Percentiles rank a stretch among this genome's conserved stretches.
These are phyloP conservation scores for Helicolenus hilgendorfi DNA, from an alignment of 2,797 vertebrate genomes.

Conservation along the genomic window DNA sequence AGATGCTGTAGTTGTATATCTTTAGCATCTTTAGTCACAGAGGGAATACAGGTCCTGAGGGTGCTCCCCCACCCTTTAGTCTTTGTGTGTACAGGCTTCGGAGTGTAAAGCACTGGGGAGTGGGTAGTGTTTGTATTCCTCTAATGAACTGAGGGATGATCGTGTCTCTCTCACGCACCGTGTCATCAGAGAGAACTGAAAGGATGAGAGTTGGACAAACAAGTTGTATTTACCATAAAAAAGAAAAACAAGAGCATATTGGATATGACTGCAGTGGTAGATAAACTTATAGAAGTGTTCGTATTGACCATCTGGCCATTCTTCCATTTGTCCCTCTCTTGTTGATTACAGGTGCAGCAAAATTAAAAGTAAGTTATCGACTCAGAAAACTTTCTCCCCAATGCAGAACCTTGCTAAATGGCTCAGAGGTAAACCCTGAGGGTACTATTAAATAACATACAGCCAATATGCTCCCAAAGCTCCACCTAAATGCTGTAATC, in stretches of 20 bases:
- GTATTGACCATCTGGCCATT: neutral
- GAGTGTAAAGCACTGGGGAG: conserved; percentile 66
- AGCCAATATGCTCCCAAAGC: conserved; percentile 42
- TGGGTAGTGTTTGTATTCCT: conserved; percentile 73
- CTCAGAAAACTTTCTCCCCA: conserved; percentile 27
- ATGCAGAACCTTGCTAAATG: conserved; percentile 50
- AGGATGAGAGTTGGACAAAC: neutral
- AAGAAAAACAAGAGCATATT: neutral
- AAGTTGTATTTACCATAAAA: neutral
- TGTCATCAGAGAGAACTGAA: conserved; percentile 35
- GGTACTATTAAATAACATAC: conserved; percentile 55
- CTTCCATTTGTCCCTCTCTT: neutral
- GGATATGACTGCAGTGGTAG: neutral
- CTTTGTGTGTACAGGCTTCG: conserved; percentile 54
- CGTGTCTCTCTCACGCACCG: conserved; percentile 41
- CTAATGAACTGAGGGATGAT: conserved; percentile 79
- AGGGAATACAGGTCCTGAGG: conserved; percentile 40
- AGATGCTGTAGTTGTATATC: neutral
- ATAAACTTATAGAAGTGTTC: neutral
- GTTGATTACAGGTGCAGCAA: neutral
- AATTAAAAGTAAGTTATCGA: conserved; percentile 34
- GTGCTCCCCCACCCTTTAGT: neutral
- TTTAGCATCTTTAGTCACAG: conserved; percentile 21
- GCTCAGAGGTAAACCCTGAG: conserved; percentile 47
- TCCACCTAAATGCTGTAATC: conserved; percentile 63